Percentiles rank a stretch among this genome's conserved stretches.
phyloP scores from a whole-genome alignment of 2,797 vertebrate genomes.

The Benthosema pterotum region DNA sequence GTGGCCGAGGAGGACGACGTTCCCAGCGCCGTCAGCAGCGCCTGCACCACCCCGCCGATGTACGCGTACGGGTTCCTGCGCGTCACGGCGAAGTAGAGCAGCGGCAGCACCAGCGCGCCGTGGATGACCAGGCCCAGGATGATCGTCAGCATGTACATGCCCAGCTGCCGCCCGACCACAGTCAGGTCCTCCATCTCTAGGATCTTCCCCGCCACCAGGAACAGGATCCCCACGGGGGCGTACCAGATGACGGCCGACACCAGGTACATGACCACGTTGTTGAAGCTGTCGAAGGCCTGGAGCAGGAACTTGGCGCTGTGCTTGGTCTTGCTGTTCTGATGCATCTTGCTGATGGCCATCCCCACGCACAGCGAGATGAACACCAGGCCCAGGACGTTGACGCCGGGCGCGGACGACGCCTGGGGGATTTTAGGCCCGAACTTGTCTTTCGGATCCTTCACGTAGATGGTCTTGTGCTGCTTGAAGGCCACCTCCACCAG shows the following conservation, averaged over 20 bases:
- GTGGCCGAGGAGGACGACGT: slow-evolving; percentile 97
- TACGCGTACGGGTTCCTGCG: slow-evolving; percentile 92
- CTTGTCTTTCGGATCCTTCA: too few relatives aligned
- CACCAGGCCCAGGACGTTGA: slow-evolving; percentile 94
- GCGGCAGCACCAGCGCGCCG: slow-evolving; percentile 88
- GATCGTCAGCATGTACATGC: slow-evolving; percentile 93
- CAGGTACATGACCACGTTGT: slow-evolving; percentile 95
- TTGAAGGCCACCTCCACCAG: slow-evolving; percentile 97
- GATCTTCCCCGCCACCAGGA: slow-evolving; percentile 94
- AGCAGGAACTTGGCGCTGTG: too few relatives aligned
- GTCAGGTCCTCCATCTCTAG: slow-evolving; percentile 94
- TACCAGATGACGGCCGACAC: slow-evolving; percentile 98
- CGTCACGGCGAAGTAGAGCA: slow-evolving; percentile 92
- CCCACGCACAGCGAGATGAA: slow-evolving; percentile 97
- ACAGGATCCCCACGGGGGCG: slow-evolving; percentile 93
- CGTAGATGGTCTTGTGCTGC: slow-evolving; percentile 99
- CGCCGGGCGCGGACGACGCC: slow-evolving; percentile 87
- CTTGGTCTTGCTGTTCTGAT: slow-evolving; percentile 90
- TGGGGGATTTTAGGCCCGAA: slow-evolving; percentile 90
- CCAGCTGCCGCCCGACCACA: slow-evolving; percentile 91
- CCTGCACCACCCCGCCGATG: slow-evolving; percentile 92
- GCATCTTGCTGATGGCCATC: slow-evolving; percentile 94
- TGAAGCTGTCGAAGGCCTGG: slow-evolving; percentile 94
- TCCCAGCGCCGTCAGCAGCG: slow-evolving; percentile 93
- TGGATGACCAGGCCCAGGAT: slow-evolving; percentile 93